These are phyloP conservation scores for Melanotaenia boesemani DNA, from an alignment of 2,797 vertebrate species.

Conservation along the genomic window DNA sequence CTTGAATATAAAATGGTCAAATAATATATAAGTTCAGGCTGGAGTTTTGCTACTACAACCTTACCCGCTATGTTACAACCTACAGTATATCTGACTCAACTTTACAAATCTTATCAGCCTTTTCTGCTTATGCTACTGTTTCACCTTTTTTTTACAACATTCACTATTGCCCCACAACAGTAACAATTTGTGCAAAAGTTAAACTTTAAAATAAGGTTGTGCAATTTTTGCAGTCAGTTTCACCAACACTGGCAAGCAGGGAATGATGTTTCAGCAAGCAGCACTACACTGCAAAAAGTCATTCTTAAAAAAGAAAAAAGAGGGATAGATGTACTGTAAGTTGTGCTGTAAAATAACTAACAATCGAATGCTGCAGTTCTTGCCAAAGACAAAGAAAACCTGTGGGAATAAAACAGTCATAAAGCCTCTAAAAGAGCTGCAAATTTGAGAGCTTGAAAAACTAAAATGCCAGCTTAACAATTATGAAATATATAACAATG, in stretches of 20 bases:
- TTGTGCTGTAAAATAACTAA: not conserved
- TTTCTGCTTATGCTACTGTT: not conserved
- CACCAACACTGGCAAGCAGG: not conserved
- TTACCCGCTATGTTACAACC: conserved; percentile 3
- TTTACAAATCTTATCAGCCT: not conserved
- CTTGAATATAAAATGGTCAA: not conserved
- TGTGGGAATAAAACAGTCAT: not conserved
- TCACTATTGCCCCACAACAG: not conserved
- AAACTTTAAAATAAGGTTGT: not conserved
- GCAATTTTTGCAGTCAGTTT: not conserved
- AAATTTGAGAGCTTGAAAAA: not conserved
- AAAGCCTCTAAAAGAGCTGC: not conserved
- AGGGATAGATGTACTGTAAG: not conserved
- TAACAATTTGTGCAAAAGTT: not conserved
- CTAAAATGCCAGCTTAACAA: not conserved
- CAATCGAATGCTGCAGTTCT: not conserved
- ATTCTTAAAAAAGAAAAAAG: no score
- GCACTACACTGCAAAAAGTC: not conserved
- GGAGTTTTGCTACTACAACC: not conserved
- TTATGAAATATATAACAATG: no score
- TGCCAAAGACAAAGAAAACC: not conserved
- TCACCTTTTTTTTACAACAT: not conserved
- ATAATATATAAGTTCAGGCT: not conserved
- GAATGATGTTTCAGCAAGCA: not conserved
- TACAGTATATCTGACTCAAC: not conserved